Evolutionary conservation across 64 coral and sea anemone genomes (phyloP), one percentile per base, ranked within the genome.

Genomic region (Cladopsammia gracilis): DNA sequence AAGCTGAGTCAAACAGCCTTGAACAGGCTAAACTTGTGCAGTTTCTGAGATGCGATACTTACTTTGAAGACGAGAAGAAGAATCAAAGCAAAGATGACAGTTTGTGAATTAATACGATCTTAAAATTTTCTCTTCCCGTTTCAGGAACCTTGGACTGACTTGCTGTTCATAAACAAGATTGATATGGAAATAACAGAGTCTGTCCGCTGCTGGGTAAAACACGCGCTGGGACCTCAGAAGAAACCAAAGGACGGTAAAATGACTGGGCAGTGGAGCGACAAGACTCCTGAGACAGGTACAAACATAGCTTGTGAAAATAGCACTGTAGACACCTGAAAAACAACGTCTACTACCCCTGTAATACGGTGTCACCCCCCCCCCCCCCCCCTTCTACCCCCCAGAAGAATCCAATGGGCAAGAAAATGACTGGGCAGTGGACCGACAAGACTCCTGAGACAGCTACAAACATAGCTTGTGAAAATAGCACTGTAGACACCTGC

Each of bases 71-170:
- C 34, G 34, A 34, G 34, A 34, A 34, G 34, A 34, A 34, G 34
- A 34, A 34, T 0, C 34, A 34, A 34, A 34, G 34, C 34, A 34
- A 34, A 34, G 34, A 34, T 34, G 34, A 34, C 34, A 34, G 34
- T 34, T 34, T 34, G 34, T 34, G 34, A 34, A n/a, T 13, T 53
- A 76, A 76, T 14, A 72, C 43, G 70, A 72, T 1, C 42, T 2
- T 80, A 44, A 22, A 80, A 58, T 50, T 66, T 60, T 75, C 45
- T 58, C 48, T 67, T n/a, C 6, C 12, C 65, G 4, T 69, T 6
- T 62, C 44, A 99, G 98, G 88, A 91, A 53, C 88, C 88, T 1
- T 99, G 98, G 98, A 18, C 76, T 19, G 98, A 99, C 53, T 94
- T 91, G 58, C 68, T 96, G 7, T 91, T 96, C 49, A 4, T 89